A percentile compares a stretch with the other conserved stretches of the same genome.
phyloP scores from a whole-genome alignment of 2,888 invertebrate genomes.

The Hedya salicella region DNA sequence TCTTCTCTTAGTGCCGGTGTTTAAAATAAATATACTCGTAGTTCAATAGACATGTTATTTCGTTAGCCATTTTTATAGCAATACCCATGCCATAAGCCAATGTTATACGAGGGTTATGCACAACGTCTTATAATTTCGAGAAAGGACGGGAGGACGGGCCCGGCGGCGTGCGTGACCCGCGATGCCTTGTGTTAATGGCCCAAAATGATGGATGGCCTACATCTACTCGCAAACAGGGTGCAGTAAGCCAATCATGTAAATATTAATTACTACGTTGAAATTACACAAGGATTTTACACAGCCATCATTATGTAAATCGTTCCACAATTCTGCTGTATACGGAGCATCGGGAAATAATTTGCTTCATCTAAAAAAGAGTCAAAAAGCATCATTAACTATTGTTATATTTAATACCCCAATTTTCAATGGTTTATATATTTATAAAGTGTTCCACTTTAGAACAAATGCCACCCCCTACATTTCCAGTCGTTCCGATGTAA shows the following conservation, averaged over 20 bases:
- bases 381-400: no score
- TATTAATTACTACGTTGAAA: slow-evolving; percentile 16
- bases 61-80: slow-evolving; percentile 11
- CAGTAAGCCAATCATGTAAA: slow-evolving; percentile 29
- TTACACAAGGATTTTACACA: slow-evolving; percentile 12
- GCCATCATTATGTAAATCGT: neutral
- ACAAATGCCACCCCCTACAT: no score
- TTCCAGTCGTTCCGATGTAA: no score
- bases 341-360: neutral
- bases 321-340: neutral
- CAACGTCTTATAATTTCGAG: slow-evolving; percentile 33
- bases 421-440: no score
- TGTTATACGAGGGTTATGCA: slow-evolving; percentile 6
- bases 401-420: no score
- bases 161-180: slow-evolving; percentile 65
- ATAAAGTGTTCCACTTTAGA: no score
- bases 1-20: no score
- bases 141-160: slow-evolving; percentile 24
- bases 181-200: slow-evolving; percentile 69
- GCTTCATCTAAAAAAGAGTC: neutral
- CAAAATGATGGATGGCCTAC: slow-evolving; percentile 72
- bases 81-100: neutral
- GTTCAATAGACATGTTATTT: no score
- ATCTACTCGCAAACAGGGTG: slow-evolving; percentile 27
- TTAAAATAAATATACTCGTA: no score